Base-by-base conservation (phyloP, 2,113 vertebrate species). In the Rhinoptilus africanus region DNA sequence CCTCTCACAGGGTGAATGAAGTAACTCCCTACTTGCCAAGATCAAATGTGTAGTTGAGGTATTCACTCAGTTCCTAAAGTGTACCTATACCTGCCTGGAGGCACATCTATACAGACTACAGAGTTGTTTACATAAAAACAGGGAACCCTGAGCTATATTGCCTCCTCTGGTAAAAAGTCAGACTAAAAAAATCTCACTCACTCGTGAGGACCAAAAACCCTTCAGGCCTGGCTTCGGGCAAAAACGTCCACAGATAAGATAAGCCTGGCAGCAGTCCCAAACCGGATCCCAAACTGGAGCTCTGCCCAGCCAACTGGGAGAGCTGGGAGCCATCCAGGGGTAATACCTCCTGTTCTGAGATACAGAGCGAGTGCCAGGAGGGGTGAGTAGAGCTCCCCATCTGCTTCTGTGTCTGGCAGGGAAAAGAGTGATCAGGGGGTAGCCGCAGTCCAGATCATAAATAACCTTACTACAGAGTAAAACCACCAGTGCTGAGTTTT, bases 211-310 rank as follows among this genome's bases (percentile, higher is more conserved):
- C 54, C 1, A 4, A 95, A 78, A 93, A 68, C 26, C 43, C 85
- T 89, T 81, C 53, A 87, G 86, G 91, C 47, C 64, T 91, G n/a
- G 80, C 82, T 94, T 93, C 76, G 63, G 76, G 93, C 64, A 64
- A 71, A 79, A 76, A 13, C 12, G 54, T 91, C 64, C 2, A 1
- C 28, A 88, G 85, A 90, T 86, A 89, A 96, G 41, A 93, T 79
- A 90, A 95, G 5, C 50, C 57, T 93, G 87, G 89, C 78, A 90
- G 26, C n/a, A 53, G 7, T 66, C 66, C 51, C 35, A 43, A 62
- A 75, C 60, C 76, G 57, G 84, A 82, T 96, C 82, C 57, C 27
- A 83, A 80, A 86, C 23, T 57, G n/a, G 74, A 96, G 35, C 26
- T 89, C 84, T 92, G 80, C 91, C 79, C 47, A 74, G 51, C 11